A percentile compares a stretch with the other conserved stretches of the same genome.
phyloP scores from a whole-genome alignment of 1,140 invertebrate species.

The Drosophila novamexicana region DNA sequence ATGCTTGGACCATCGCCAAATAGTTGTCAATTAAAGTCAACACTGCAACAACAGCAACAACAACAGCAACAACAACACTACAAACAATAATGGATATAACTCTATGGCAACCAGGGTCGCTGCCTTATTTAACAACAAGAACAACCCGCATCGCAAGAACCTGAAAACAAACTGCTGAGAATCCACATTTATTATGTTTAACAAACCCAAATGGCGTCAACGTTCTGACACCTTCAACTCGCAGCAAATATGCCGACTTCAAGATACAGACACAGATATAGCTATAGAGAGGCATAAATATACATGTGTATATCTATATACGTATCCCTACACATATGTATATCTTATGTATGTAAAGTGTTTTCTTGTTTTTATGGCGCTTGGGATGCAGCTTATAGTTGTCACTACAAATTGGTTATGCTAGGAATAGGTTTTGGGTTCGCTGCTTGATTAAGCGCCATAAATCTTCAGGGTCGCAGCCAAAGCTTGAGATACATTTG shows the following conservation, averaged over 20 bases:
- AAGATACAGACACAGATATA: constrained; percentile 34
- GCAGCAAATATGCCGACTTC: constrained; percentile 18
- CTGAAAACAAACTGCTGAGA: constrained; percentile 59
- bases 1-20: constrained; percentile 44
- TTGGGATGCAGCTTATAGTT: constrained; percentile 69
- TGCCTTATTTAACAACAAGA: constrained; percentile 50
- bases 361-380: constrained; percentile 66
- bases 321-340: constrained; percentile 4
- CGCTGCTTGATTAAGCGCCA: constrained; percentile 66
- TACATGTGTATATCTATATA: not conserved
- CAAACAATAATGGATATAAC: constrained; percentile 37
- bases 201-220: constrained; percentile 78
- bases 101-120: constrained; percentile 34
- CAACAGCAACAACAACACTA: constrained; percentile 33
- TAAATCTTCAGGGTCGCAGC: constrained; percentile 65
- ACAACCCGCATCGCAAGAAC: constrained; percentile 29
- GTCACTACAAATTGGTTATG: constrained; percentile 77
- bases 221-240: constrained; percentile 73
- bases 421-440: constrained; percentile 39
- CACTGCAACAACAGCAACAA: constrained; percentile 41
- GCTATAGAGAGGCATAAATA: constrained; percentile 34
- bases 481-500: constrained; percentile 48
- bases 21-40: constrained; percentile 79
- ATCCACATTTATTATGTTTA: constrained; percentile 79
- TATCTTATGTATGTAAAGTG: constrained; percentile 18